Evolutionary conservation across 1,140 invertebrate genomes (phyloP).

Genomic region (Euschistus heros): DNA sequence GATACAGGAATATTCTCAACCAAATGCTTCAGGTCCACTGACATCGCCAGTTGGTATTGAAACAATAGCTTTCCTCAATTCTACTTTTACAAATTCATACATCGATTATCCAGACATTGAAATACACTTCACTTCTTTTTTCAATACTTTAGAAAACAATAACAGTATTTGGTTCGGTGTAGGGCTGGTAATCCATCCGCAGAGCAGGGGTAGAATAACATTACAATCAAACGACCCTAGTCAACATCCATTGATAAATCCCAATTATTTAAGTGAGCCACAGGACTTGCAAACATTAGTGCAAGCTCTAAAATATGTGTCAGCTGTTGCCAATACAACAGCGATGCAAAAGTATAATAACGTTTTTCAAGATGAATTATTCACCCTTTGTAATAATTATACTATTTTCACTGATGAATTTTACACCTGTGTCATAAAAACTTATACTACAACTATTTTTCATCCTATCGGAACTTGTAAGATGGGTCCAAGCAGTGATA

Average conservation of each 20-base stretch:
- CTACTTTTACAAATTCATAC: constrained; percentile 42
- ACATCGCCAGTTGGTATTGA: constrained; percentile 67
- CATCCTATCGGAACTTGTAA: constrained; percentile 7
- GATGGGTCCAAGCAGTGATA: not conserved
- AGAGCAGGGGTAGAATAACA: not conserved
- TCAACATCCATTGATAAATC: not conserved
- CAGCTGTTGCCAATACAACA: constrained; percentile 31
- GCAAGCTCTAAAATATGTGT: constrained; percentile 32
- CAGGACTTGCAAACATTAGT: constrained; percentile 35
- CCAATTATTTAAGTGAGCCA: constrained; percentile 1
- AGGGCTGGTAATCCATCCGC: not conserved
- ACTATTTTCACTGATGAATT: not conserved
- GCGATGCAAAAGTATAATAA: constrained; percentile 27
- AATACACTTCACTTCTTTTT: not conserved
- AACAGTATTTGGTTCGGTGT: not conserved
- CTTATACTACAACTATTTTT: not conserved
- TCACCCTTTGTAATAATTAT: not conserved
- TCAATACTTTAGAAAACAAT: not conserved
- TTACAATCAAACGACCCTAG: not conserved
- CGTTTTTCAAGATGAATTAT: not conserved
- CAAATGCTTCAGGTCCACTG: constrained; percentile 50
- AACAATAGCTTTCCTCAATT: constrained; percentile 60
- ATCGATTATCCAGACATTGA: constrained; percentile 24
- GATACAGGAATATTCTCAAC: constrained; percentile 43
- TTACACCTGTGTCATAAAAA: not conserved